Conservation (phyloP, 2,888 invertebrate species). For the Drosophila nr. fundita region DNA sequence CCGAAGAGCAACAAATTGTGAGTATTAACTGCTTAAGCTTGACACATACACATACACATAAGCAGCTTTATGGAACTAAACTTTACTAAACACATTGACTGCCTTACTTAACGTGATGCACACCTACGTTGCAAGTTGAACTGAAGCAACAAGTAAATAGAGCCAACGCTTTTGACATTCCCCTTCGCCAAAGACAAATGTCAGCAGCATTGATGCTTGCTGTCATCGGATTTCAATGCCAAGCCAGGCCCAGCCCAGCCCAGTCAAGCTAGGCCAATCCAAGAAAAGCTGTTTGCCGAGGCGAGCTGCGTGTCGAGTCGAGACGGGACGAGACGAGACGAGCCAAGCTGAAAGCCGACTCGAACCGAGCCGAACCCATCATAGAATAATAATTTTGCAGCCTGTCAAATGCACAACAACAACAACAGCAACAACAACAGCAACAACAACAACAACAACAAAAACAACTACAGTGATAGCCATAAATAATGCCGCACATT, state of each 20-base stretch:
- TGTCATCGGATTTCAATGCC: slow-evolving; percentile 57
- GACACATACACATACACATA: neutral
- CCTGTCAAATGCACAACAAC: slow-evolving; percentile 46
- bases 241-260: slow-evolving; percentile 9
- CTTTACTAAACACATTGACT: too few species aligned
- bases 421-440: slow-evolving; percentile 16
- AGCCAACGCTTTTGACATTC: neutral
- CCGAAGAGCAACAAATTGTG: neutral
- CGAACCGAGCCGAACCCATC: slow-evolving; percentile 7
- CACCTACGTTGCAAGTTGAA: neutral
- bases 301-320: neutral
- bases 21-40: neutral
- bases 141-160: neutral
- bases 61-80: neutral
- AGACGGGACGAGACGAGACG: neutral
- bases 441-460: neutral
- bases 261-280: slow-evolving; percentile 1
- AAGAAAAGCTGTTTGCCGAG: neutral
- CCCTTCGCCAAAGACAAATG: slow-evolving; percentile 40
- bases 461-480: neutral
- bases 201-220: slow-evolving; percentile 59
- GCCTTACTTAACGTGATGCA: neutral
- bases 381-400: slow-evolving; percentile 51
- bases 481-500: slow-evolving; percentile 59
- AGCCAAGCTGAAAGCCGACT: neutral